Evolutionary conservation across 2,888 invertebrate genomes (phyloP), one percentile per base, ranked within the genome.

Genomic region (Apotomis turbidana): DNA sequence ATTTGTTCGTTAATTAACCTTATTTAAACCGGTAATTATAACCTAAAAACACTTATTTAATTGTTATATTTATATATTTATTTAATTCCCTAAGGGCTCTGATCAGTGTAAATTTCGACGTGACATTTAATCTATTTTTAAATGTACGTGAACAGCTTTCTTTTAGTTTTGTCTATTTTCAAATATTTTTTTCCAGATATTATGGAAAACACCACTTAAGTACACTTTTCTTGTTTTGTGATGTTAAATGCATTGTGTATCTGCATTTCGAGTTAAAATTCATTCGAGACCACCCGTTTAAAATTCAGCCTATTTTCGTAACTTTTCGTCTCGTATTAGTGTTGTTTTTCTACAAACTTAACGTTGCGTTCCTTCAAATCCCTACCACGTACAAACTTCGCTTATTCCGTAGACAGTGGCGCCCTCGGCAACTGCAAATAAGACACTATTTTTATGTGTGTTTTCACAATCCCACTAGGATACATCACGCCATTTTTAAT

Each of bases 401-500:
- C 6, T 13, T 8, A 5, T 44, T 9, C 12, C 44, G 10, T 41
- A 38, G 12, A 15, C 36, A 52, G 3, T 4, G 2, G 3, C 15
- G 52, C 5, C 52, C 49, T 59, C 51, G 4, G 3, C 12, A 60
- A 60, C 52, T 4, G 59, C 15, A 55, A 54, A 64, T 10, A 55
- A 44, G 0, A 51, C 51, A 49, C 13, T 68, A 41, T 12, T 41
- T 10, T 59, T 64, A 59, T 59, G 64, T 64, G 59, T 70, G 54
- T 66, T 54, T 70, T 54, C 71, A 66, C 59, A 60, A 13, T 52
- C 44, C 66, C 54, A 60, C 71, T 63, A 57, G 10, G 38, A 46
- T 52, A 41, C 27, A 13, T 71, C 71, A 67, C 67, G 60, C 71
- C 71, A 71, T 71, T 27, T 67, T 67, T 57, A 49, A 71, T 67